Conservation (phyloP, 2,113 vertebrate genomes). For the Cheilinus undulatus region DNA sequence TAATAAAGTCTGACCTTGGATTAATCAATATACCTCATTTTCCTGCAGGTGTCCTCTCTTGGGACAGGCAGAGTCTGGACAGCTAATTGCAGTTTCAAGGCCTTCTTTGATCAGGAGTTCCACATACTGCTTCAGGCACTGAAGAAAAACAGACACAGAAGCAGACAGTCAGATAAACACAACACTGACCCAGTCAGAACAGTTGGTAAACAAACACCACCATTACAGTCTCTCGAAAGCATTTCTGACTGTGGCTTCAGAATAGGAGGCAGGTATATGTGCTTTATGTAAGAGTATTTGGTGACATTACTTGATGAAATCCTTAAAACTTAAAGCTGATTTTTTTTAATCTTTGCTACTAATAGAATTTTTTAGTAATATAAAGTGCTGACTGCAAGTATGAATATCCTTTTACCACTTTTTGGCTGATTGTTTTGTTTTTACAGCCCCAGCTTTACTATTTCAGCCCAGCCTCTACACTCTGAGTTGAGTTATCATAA, state of each 20-base stretch:
- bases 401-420: not conserved
- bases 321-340: not conserved
- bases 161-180: constrained; percentile 7
- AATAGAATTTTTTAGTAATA: no score
- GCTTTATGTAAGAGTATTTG: not conserved
- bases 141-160: constrained; percentile 31
- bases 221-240: not conserved
- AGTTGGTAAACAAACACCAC: constrained; percentile 15
- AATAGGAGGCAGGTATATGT: not conserved
- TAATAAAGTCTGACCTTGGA: not conserved
- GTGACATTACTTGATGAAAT: not conserved
- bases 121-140: constrained; percentile 99
- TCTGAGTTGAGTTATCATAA: no score
- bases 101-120: constrained; percentile 99
- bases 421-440: not conserved
- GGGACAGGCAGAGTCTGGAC: constrained; percentile 96
- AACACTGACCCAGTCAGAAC: constrained; percentile 3
- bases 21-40: constrained; percentile 88
- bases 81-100: constrained; percentile 96
- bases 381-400: no score
- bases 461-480: no score
- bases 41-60: constrained; percentile 95
- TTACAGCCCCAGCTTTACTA: not conserved
- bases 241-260: not conserved
- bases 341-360: not conserved